A percentile compares a stretch with the other conserved stretches of the same genome.
Conservation (phyloP, 2,888 invertebrate species). For the Mesorhabditis belari region DNA sequence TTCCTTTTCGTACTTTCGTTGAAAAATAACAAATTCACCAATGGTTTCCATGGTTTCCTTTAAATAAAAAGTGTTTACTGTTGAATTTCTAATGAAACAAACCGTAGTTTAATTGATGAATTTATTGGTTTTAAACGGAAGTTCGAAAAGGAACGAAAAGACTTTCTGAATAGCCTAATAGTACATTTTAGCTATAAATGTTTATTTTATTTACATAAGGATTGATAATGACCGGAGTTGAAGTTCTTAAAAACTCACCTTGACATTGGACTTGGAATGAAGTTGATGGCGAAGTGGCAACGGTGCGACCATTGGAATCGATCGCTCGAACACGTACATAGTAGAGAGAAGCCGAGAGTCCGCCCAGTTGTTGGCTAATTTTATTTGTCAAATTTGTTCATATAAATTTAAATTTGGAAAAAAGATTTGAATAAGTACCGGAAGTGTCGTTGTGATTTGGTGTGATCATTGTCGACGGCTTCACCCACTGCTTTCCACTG, state of each 20-base stretch:
- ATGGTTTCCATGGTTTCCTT: too few relatives aligned
- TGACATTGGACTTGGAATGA: conserved; percentile 38
- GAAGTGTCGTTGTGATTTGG: conserved; percentile 16
- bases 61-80: not conserved
- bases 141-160: too few relatives aligned
- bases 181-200: not conserved
- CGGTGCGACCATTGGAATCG: conserved; percentile 18
- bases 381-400: too few relatives aligned
- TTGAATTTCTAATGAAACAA: too few relatives aligned
- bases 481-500: conserved; percentile 29
- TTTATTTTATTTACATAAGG: not conserved
- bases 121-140: too few relatives aligned
- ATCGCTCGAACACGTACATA: conserved; percentile 38
- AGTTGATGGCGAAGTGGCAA: conserved; percentile 36
- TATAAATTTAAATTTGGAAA: too few relatives aligned
- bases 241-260: conserved; percentile 12
- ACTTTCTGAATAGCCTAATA: too few relatives aligned
- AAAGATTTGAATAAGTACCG: not conserved
- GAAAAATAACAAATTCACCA: too few relatives aligned
- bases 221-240: not conserved
- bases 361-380: conserved; percentile 6
- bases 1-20: too few relatives aligned
- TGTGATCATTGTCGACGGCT: conserved; percentile 15
- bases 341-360: conserved; percentile 25
- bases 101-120: too few relatives aligned